Evolutionary conservation across 1,140 invertebrate genomes (phyloP).

Genomic region (Chlorops oryzae): DNA sequence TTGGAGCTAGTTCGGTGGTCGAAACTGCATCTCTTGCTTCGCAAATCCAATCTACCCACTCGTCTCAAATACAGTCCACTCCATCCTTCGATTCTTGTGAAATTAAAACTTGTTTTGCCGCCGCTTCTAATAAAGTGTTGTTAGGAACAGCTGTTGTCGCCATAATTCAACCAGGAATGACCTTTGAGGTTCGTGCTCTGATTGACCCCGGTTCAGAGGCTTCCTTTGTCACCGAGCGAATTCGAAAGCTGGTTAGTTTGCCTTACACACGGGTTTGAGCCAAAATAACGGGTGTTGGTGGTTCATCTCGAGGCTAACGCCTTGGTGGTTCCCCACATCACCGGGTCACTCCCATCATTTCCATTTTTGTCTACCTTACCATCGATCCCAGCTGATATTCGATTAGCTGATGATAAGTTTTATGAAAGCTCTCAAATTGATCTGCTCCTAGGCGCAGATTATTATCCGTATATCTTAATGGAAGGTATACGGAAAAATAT

Average conservation of each 20-base stretch:
- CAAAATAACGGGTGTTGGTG: background rate
- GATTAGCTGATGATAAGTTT: background rate
- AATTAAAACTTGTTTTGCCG: background rate
- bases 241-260: background rate
- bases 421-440: background rate
- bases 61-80: background rate
- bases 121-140: background rate
- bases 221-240: conserved; percentile 3
- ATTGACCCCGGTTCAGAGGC: conserved; percentile 4
- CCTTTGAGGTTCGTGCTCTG: background rate
- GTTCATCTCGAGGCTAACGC: background rate
- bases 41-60: background rate
- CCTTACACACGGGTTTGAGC: background rate
- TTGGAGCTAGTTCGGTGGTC: background rate
- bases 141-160: conserved; percentile 1
- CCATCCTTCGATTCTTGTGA: background rate
- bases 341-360: background rate
- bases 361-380: background rate
- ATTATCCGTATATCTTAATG: background rate
- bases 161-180: background rate
- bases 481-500: too few relatives aligned
- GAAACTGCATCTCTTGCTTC: too few relatives aligned
- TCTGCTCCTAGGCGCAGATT: background rate
- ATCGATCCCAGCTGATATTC: background rate
- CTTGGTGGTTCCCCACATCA: background rate